A percentile compares a stretch with the other conserved stretches of the same genome.
Conservation (phyloP, 2,113 vertebrate species). For the Eretmodus cyanostictus region DNA sequence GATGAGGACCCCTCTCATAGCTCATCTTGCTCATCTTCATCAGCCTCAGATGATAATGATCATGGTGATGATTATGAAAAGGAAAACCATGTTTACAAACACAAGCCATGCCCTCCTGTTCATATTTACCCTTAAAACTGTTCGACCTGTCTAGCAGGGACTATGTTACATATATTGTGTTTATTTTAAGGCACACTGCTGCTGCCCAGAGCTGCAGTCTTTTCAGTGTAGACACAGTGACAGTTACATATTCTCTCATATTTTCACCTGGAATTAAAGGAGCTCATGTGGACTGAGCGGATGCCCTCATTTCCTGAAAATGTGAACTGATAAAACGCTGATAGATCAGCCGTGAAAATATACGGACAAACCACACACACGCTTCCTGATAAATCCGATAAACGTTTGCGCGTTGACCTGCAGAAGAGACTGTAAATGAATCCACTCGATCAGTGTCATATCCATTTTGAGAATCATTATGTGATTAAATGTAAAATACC, state of each 20-base stretch:
- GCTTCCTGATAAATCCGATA: not conserved
- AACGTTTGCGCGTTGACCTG: not conserved
- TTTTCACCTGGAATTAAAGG: not conserved
- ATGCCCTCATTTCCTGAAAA: not conserved
- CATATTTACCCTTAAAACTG: not conserved
- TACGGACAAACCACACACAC: not conserved
- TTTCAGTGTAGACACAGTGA: not conserved
- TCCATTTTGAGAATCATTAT: not conserved
- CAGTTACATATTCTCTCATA: not conserved
- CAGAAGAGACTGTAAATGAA: not conserved
- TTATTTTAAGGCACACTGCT: not conserved
- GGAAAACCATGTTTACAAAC: not conserved
- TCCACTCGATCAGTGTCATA: not conserved
- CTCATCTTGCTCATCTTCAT: conserved; percentile 25
- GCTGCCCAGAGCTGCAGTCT: not conserved
- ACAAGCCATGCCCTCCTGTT: not conserved
- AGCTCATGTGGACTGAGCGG: not conserved
- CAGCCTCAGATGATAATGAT: conserved; percentile 6
- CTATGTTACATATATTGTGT: not conserved
- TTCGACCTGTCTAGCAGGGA: not conserved
- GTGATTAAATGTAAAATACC: not conserved
- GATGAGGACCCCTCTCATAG: conserved; percentile 35
- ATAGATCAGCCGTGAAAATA: not conserved
- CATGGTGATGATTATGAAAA: not conserved
- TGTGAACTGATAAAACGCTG: not conserved